These are phyloP conservation scores for Caenorhabditis afra DNA, from an alignment of 2,888 invertebrate genomes.

Conservation along the genomic window DNA sequence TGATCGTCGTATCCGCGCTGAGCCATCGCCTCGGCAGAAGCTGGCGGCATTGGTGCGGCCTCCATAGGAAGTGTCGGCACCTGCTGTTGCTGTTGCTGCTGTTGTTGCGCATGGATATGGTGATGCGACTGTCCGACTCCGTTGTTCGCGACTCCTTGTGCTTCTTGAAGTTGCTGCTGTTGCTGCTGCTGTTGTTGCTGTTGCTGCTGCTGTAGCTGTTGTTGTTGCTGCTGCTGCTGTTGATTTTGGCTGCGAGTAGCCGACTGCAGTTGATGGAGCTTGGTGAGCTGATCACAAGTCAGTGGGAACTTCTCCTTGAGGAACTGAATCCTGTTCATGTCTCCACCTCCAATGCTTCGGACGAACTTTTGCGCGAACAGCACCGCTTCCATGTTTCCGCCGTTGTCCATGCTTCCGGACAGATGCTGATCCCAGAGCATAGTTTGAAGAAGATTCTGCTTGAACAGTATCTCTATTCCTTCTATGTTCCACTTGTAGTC, in stretches of 20 bases:
- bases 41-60: constrained; percentile 43
- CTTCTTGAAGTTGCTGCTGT: not conserved
- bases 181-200: constrained; percentile 20
- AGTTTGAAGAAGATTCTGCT: constrained; percentile 87
- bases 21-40: constrained; percentile 38
- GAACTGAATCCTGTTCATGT: constrained; percentile 31
- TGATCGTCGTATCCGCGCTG: constrained; percentile 51
- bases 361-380: constrained; percentile 88
- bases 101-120: constrained; percentile 7
- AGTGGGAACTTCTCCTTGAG: constrained; percentile 64
- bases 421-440: constrained; percentile 89
- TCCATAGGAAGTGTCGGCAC: constrained; percentile 38
- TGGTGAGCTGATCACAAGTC: constrained; percentile 67
- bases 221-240: constrained; percentile 13
- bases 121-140: not conserved
- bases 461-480: constrained; percentile 91
- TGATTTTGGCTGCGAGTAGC: constrained; percentile 52
- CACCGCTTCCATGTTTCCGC: constrained; percentile 85
- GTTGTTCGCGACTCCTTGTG: constrained; percentile 1
- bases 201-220: constrained; percentile 1
- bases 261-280: constrained; percentile 59
- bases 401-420: constrained; percentile 90
- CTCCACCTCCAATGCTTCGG: constrained; percentile 55
- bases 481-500: constrained; percentile 83
- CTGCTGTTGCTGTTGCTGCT: constrained; percentile 15